Conservation (phyloP, 1,140 invertebrate species). For the Macrobrachium nipponense region DNA sequence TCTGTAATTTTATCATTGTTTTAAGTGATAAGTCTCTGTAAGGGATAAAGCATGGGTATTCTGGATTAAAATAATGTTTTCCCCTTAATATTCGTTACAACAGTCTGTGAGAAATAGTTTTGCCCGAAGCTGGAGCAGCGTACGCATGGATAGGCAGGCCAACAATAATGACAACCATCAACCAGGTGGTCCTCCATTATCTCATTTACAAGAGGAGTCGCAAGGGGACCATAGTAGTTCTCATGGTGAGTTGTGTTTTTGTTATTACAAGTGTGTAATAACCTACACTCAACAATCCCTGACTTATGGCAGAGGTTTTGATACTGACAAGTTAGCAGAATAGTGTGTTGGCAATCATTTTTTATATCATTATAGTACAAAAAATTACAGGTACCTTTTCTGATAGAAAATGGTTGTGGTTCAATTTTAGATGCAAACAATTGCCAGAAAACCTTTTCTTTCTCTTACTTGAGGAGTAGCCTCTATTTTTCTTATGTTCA, state of each 20-base stretch:
- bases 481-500: too few species aligned
- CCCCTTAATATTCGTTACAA: neutral
- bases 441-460: too few species aligned
- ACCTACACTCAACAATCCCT: too few species aligned
- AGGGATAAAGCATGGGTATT: neutral
- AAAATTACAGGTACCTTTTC: too few species aligned
- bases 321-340: too few species aligned
- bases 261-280: too few species aligned
- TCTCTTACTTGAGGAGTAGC: too few species aligned
- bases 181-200: slow-evolving; percentile 34
- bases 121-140: slow-evolving; percentile 50
- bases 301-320: too few species aligned
- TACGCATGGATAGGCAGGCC: slow-evolving; percentile 43
- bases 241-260: neutral
- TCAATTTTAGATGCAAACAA: too few species aligned
- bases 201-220: slow-evolving; percentile 58
- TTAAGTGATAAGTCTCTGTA: neutral
- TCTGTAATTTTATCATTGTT: neutral
- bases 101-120: slow-evolving; percentile 52
- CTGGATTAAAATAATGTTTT: neutral
- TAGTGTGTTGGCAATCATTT: too few species aligned
- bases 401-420: too few species aligned
- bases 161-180: slow-evolving; percentile 18
- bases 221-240: slow-evolving; percentile 24
- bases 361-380: too few species aligned